phyloP scores from a whole-genome alignment of 1,140 invertebrate species.

The Archivesica marissinica region DNA sequence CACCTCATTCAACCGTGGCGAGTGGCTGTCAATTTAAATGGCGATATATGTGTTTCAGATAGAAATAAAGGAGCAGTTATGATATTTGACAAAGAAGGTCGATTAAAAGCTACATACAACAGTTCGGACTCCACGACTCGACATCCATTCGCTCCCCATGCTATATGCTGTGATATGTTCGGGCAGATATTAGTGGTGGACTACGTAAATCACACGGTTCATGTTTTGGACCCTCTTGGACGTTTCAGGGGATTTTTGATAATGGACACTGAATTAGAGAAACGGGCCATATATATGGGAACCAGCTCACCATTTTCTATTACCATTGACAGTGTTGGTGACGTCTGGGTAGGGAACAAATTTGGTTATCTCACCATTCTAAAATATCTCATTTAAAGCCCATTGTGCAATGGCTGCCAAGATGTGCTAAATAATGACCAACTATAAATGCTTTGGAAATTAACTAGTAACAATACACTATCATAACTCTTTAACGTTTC shows the following conservation, averaged over 20 bases:
- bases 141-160: slow-evolving; percentile 51
- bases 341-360: slow-evolving; percentile 61
- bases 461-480: too few relatives aligned
- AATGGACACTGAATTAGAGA: slow-evolving; percentile 61
- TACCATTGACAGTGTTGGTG: slow-evolving; percentile 47
- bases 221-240: slow-evolving; percentile 54
- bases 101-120: slow-evolving; percentile 39
- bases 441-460: too few relatives aligned
- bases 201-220: slow-evolving; percentile 59
- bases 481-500: too few relatives aligned
- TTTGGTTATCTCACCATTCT: slow-evolving; percentile 58
- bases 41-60: slow-evolving; percentile 61
- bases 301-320: slow-evolving; percentile 62
- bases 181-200: slow-evolving; percentile 59
- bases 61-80: slow-evolving; percentile 55
- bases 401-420: too few relatives aligned
- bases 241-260: slow-evolving; percentile 55
- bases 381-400: slow-evolving; percentile 51
- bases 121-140: slow-evolving; percentile 26
- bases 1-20: slow-evolving; percentile 56
- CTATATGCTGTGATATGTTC: slow-evolving; percentile 52
- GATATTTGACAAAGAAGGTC: slow-evolving; percentile 49
- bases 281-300: slow-evolving; percentile 59
- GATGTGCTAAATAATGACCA: too few relatives aligned
- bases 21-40: slow-evolving; percentile 54